Percentiles rank a stretch among this genome's conserved stretches.
phyloP scores from a whole-genome alignment of 2,113 vertebrate species.

The Pseudopipra pipra region DNA sequence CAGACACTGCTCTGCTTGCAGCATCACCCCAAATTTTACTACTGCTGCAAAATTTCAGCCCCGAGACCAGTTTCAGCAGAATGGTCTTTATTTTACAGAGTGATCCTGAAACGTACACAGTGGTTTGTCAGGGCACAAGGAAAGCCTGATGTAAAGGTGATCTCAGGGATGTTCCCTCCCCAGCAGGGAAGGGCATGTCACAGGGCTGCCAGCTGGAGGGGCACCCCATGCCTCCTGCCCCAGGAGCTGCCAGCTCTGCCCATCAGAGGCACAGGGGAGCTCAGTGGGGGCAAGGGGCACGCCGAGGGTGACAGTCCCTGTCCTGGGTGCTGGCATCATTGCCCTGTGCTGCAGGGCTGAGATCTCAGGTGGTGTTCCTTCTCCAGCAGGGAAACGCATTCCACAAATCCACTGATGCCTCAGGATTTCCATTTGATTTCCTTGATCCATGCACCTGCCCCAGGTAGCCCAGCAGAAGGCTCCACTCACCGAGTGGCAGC shows the following conservation, averaged over 20 bases:
- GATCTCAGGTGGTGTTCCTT: accelerated
- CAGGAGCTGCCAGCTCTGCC: background rate
- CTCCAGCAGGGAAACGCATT: background rate
- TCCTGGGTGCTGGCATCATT: background rate
- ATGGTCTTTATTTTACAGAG: background rate
- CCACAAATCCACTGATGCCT: background rate
- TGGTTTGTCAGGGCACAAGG: background rate
- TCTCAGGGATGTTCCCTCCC: background rate
- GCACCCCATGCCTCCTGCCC: background rate
- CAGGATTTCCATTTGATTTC: background rate
- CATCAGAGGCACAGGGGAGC: accelerated
- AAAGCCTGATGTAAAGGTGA: background rate
- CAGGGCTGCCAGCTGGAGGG: background rate
- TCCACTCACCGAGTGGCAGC: accelerated
- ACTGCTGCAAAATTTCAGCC: background rate
- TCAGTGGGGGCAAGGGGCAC: accelerated
- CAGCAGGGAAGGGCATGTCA: background rate
- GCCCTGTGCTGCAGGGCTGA: background rate
- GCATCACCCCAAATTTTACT: background rate
- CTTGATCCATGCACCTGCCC: accelerated
- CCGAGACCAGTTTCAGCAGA: accelerated
- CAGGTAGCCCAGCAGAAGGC: background rate
- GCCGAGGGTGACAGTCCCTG: background rate
- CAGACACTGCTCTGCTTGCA: background rate
- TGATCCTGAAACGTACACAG: background rate